Evolutionary conservation across 2,797 vertebrate genomes (phyloP).

Genomic region (Potorous gilbertii): DNA sequence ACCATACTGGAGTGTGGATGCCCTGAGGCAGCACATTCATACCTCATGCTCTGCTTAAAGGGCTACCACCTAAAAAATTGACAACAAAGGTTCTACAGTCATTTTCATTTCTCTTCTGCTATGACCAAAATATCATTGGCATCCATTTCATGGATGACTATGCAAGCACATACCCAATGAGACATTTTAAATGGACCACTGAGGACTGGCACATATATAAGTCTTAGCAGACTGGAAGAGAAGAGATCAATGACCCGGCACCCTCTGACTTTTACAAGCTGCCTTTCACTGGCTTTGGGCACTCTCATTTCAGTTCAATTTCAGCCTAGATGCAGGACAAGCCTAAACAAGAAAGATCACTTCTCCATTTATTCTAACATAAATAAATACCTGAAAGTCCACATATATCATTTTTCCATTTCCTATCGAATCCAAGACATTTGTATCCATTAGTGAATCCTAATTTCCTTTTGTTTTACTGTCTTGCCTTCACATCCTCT

Average conservation of each 20-base stretch:
- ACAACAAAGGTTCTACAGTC: not conserved
- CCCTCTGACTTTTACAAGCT: not conserved
- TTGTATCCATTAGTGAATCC: not conserved
- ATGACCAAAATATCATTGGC: not conserved
- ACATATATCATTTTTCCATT: not conserved
- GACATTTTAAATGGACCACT: not conserved
- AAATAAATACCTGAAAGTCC: not conserved
- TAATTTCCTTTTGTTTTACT: not conserved
- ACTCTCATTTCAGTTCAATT: not conserved
- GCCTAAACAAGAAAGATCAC: not conserved
- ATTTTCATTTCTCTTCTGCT: not conserved
- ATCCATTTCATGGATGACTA: not conserved
- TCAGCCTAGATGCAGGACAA: not conserved
- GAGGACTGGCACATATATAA: not conserved
- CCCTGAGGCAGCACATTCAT: conserved; percentile 40
- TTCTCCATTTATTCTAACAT: not conserved
- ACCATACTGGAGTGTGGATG: conserved; percentile 56
- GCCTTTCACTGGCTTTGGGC: not conserved
- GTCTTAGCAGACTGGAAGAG: not conserved
- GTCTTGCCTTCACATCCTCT: not conserved
- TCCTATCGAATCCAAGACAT: not conserved
- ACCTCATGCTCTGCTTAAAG: conserved; percentile 48
- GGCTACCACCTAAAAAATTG: not conserved
- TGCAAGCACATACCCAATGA: not conserved
- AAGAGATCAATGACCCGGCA: not conserved